Base-by-base conservation (phyloP, 2,888 invertebrate species). In the Drosophila imparisetae region DNA sequence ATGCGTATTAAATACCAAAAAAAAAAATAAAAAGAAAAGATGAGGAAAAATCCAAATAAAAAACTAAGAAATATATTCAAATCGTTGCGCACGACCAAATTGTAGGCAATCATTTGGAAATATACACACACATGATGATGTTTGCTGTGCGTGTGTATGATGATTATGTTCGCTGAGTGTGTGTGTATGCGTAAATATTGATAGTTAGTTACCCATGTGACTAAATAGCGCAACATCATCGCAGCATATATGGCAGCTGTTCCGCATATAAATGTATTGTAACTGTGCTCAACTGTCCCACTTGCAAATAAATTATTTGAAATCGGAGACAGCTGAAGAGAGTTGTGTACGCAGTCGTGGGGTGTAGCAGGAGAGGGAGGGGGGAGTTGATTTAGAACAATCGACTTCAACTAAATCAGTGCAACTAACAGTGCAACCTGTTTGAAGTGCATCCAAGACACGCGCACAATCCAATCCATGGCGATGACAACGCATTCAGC, bases 381-480 rank as follows among this genome's bases (percentile, higher is more conserved):
- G 36, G 6, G 8, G 24, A 15, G 48, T 63, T 70, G 71, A 82
- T 76, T 82, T 81, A 78, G 68, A 66, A 78, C 86, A 78, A 86
- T 78, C 77, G 57, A 66, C 65, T 78, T 13, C 74, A 85, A 77
- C 77, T 77, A 84, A 90, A 89, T 86, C 86, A 90, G 90, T 76
- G 87, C 86, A 81, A 75, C 85, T 86, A 90, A 86, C 86, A 88
- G 85, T 89, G 90, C 87, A 86, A 86, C 90, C 90, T 88, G 89
- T 86, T 88, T 72, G 49, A 77, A 72, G 72, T 78, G 80, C 77
- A 57, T 10, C 48, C 32, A 48, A 53, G 40, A 48, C 27, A 50
- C 50, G 34, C 50, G 32, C 7, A 27, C 59, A 49, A 15, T 21
- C 11, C 40, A 59, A 50, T 27, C 15, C 52, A 62, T 32, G 27